Percentiles rank a stretch among this genome's conserved stretches.
Conservation (phyloP, 2,113 vertebrate species). For the Arenaria interpres region DNA sequence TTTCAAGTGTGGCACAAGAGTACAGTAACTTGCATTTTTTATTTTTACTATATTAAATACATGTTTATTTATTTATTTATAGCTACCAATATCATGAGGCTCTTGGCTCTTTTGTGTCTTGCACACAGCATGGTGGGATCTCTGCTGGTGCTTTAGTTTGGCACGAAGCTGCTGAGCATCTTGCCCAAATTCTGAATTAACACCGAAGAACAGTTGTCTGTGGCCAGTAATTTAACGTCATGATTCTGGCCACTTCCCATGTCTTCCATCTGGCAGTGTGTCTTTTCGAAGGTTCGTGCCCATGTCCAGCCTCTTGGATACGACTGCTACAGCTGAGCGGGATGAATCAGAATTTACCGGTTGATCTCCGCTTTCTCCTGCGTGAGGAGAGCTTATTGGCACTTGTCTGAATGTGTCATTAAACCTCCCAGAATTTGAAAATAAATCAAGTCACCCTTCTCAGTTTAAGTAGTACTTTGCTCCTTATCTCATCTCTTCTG, state of each 20-base stretch:
- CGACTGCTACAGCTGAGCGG: background rate
- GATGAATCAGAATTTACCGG: background rate
- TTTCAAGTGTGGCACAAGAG: background rate
- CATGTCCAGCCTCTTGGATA: background rate
- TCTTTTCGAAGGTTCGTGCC: background rate
- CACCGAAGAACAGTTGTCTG: background rate
- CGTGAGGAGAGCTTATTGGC: background rate
- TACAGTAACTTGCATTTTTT: background rate
- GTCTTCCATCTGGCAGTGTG: background rate
- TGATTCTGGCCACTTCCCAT: background rate
- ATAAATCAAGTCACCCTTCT: background rate
- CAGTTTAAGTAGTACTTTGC: background rate
- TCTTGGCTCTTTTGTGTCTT: background rate
- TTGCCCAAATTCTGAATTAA: background rate
- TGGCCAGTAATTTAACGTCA: background rate
- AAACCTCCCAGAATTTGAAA: constrained; percentile 18
- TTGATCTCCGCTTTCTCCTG: background rate
- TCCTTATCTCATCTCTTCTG: constrained; percentile 14
- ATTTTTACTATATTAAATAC: background rate
- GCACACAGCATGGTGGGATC: background rate
- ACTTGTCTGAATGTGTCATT: background rate
- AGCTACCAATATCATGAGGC: background rate
- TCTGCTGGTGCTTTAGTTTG: background rate
- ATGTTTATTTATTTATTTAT: background rate
- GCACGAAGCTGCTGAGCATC: background rate